Base-by-base conservation (phyloP, 2,888 invertebrate species). In the Isoperla grammatica region DNA sequence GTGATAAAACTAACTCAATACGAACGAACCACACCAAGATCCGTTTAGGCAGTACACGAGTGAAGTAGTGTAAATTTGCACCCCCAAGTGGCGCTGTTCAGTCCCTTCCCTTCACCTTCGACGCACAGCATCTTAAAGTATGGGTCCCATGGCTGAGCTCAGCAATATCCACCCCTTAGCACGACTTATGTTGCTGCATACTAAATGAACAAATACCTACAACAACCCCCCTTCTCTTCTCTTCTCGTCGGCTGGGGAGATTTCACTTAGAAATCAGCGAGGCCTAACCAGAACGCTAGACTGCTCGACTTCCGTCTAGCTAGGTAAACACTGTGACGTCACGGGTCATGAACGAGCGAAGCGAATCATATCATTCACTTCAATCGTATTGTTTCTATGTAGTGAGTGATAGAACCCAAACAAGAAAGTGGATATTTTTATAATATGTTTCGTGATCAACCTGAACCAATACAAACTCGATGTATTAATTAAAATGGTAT, bases 181-280 rank as follows among this genome's bases (percentile, higher is more conserved):
- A n/a, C 15, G 53, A 22, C 19, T 35, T 35, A 19, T 37, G 20
- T 37, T 17, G 53, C 53, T 53, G 53, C 17, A 53, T 53, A 53
- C 53, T 53, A 53, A 53, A 53, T 53, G 53, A 53, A 53, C 53
- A 53, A 53, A 53, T 53, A 53, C 53, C 53, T 35, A 50, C 35
- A 50, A 50, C 50, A 50, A 50, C 29, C 50, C 35, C 50, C 50
- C 50, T 50, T 35, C 50, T 15, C 4, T 37, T 4, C 15, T 13
- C 53, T n/a, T 17, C 20, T 20, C 20, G 19, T 37, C 20, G 39
- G 11, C 15, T 39, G 53, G 39, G 39, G 39, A 53, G 53, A 53
- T 53, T 53, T 53, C 53, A 53, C 53, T 53, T 53, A 53, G 53
- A 53, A 53, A 53, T 53, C 53, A 53, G 37, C 40, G 53, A 19